phyloP scores from a whole-genome alignment of 2,888 invertebrate species.

The Diplolepis rosae region DNA sequence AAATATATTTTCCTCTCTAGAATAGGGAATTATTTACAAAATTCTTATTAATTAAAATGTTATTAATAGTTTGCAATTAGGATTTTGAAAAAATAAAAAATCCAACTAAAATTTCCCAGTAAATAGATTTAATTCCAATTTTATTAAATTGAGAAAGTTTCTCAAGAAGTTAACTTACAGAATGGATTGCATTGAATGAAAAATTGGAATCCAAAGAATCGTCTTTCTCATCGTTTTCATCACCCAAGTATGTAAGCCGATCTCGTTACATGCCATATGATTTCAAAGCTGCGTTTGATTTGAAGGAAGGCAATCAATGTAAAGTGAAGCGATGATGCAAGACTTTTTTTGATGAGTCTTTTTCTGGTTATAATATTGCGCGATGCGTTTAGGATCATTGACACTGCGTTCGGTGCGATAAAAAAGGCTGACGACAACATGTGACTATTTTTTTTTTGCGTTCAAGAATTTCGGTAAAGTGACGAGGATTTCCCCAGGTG shows the following conservation, averaged over 20 bases:
- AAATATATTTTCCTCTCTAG: too few species aligned
- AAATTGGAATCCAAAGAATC: neutral
- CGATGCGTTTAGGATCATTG: conserved; percentile 44
- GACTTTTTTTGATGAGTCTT: conserved; percentile 21
- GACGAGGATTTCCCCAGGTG: conserved; percentile 3
- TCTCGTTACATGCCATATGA: neutral
- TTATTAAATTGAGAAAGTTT: too few species aligned
- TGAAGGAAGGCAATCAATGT: conserved; percentile 5
- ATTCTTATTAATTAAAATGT: too few species aligned
- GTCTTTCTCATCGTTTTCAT: conserved; percentile 1
- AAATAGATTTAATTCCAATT: too few species aligned
- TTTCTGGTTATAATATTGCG: conserved; percentile 30
- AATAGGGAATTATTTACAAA: too few species aligned
- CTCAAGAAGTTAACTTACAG: too few species aligned
- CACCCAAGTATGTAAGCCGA: neutral
- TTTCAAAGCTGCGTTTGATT: neutral
- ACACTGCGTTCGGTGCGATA: conserved; percentile 44
- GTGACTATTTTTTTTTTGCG: conserved; percentile 39
- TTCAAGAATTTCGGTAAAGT: neutral
- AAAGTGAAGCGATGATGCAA: conserved; percentile 9
- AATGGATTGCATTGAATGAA: too few species aligned
- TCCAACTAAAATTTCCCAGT: too few species aligned
- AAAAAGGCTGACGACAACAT: conserved; percentile 41
- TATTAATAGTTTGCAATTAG: too few species aligned
- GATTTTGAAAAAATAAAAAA: too few species aligned